Conservation (phyloP, 37 sponge, comb jelly and placozoan species). For the Cliona cf. orientalis region DNA sequence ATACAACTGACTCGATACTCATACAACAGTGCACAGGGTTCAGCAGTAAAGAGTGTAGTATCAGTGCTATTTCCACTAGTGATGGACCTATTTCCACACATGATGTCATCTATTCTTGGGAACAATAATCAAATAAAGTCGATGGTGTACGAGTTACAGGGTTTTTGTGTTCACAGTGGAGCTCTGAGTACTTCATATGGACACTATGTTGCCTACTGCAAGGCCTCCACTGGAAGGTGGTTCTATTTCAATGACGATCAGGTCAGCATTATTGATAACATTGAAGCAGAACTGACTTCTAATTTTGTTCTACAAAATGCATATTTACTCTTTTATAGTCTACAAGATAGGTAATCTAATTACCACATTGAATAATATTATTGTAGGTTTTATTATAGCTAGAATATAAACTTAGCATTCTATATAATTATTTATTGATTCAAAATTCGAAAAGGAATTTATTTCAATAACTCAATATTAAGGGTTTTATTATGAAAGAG, state of each 20-base stretch:
- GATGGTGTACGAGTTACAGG: constrained; percentile 46
- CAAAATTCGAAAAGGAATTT: too few relatives aligned
- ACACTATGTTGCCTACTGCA: constrained; percentile 75
- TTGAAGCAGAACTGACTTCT: constrained; percentile 35
- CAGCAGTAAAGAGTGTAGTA: constrained; percentile 41
- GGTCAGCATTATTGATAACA: constrained; percentile 43
- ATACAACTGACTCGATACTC: constrained; percentile 72
- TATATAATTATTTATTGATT: too few relatives aligned
- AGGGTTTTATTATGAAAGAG: too few relatives aligned
- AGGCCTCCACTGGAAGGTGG: constrained; percentile 26
- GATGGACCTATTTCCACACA: constrained; percentile 40
- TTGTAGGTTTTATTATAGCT: too few relatives aligned
- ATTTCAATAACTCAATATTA: too few relatives aligned
- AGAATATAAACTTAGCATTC: too few relatives aligned
- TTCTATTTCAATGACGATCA: constrained; percentile 59
- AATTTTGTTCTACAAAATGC: constrained; percentile 63
- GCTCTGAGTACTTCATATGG: constrained; percentile 64
- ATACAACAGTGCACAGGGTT: constrained; percentile 28
- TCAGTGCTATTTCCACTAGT: constrained; percentile 32
- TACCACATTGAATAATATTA: too few relatives aligned
- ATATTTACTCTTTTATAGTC: constrained; percentile 70
- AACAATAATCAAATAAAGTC: neutral
- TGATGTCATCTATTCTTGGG: constrained; percentile 20
- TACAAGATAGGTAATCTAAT: too few relatives aligned
- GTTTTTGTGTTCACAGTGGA: constrained; percentile 67